Base-by-base conservation (phyloP, 2,113 vertebrate species). In the Pardalotus punctatus region DNA sequence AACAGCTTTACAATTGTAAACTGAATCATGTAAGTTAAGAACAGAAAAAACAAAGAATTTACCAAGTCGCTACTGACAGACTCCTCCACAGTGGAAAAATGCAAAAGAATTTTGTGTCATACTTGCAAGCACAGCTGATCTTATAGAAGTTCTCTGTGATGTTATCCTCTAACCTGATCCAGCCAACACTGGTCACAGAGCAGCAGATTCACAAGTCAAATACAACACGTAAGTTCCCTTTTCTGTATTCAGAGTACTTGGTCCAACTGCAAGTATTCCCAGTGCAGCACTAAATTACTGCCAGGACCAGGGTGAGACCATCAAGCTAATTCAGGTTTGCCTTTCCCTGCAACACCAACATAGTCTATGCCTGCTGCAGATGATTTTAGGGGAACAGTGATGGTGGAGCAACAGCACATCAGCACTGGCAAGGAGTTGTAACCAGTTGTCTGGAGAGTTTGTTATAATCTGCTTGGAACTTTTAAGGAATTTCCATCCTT, bases 341-440 rank as follows among this genome's bases (percentile, higher is more conserved):
- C 57, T 62, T 43, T 48, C 25, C 22, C 47, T 58, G 56, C 43
- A 72, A 38, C 22, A 62, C 21, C 33, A 80, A 36, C 20, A 25
- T 2, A 20, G 6, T 72, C 42, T 28, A 2, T 5, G 53, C 23
- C 45, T 53, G 67, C 77, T 48, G n/a, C n/a, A 89, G 72, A 33
- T 31, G 14, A 40, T 13, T 62, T 72, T 4, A 40, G 53, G 19
- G 28, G n/a, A 36, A 22, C 0, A 20, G 62, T 22, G n/a, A 48
- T n/a, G 14, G 67, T 12, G 14, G 15, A 69, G 36, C 33, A 79
- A 40, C 51, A 64, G 61, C 65, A 79, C 4, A 33, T 58, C 65
- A 31, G 43, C 2, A 1, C 40, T 28, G 10, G 67, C 0, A 0
- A 86, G 18, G 31, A 56, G 60, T 2, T 47, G 11, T 14, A 69